Percentiles rank a stretch among this genome's conserved stretches.
These are phyloP conservation scores for Sinohyriopsis cumingii DNA, from an alignment of 2,888 invertebrate genomes.

Conservation along the genomic window DNA sequence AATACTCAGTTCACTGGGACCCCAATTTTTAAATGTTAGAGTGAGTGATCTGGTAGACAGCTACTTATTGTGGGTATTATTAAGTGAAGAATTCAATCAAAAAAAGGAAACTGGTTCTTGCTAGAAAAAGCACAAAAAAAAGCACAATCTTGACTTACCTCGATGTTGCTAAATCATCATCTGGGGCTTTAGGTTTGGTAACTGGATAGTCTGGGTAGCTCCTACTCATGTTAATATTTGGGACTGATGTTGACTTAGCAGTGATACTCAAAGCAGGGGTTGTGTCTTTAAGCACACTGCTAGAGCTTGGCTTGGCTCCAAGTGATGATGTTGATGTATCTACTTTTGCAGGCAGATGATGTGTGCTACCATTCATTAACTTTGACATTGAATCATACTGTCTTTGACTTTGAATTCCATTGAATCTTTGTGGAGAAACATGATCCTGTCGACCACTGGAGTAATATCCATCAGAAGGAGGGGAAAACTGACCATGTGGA, in stretches of 20 bases:
- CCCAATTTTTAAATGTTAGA: too few species aligned
- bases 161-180: constrained; percentile 61
- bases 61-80: too few species aligned
- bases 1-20: too few species aligned
- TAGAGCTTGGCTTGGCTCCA: constrained; percentile 39
- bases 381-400: constrained; percentile 22
- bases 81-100: too few species aligned
- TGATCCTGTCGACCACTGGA: constrained; percentile 24
- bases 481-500: constrained; percentile 27
- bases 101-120: too few species aligned
- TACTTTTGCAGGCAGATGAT: constrained; percentile 8
- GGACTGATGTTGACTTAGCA: constrained; percentile 33
- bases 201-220: constrained; percentile 1
- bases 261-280: constrained; percentile 31
- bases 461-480: constrained; percentile 23
- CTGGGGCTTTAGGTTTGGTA: constrained; percentile 34
- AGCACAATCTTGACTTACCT: constrained; percentile 39
- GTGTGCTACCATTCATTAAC: constrained; percentile 34
- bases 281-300: constrained; percentile 39
- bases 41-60: too few species aligned
- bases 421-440: constrained; percentile 21
- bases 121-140: too few species aligned
- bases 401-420: constrained; percentile 35
- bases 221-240: constrained; percentile 27
- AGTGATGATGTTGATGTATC: constrained; percentile 21